These are phyloP conservation scores for Elymnias hypermnestra DNA, from an alignment of 1,140 invertebrate genomes.

Conservation along the genomic window DNA sequence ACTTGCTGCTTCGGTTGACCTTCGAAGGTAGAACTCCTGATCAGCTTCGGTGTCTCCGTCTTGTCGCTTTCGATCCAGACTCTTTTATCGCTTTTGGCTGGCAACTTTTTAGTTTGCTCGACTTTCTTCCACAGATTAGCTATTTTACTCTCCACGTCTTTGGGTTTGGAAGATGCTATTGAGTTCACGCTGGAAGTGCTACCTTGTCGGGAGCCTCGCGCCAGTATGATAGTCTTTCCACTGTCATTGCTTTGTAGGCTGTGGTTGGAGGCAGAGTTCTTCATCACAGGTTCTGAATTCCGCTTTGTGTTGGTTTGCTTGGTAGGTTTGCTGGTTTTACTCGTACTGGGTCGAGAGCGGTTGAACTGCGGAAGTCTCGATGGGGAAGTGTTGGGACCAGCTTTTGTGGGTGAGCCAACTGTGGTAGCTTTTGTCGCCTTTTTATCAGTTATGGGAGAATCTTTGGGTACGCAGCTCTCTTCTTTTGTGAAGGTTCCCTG, in stretches of 20 bases:
- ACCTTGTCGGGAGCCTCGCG: slow-evolving; percentile 68
- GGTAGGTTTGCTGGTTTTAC: slow-evolving; percentile 42
- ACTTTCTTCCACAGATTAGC: slow-evolving; percentile 92
- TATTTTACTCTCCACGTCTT: slow-evolving; percentile 90
- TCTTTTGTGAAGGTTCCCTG: slow-evolving; percentile 94
- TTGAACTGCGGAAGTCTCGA: slow-evolving; percentile 67
- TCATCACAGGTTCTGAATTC: slow-evolving; percentile 51
- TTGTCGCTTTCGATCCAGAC: slow-evolving; percentile 78
- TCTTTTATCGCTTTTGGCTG: slow-evolving; percentile 78
- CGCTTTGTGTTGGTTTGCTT: slow-evolving; percentile 40
- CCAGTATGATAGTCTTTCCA: slow-evolving; percentile 63
- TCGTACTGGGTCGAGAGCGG: slow-evolving; percentile 39
- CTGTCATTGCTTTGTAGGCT: slow-evolving; percentile 76
- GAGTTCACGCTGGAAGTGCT: slow-evolving; percentile 80
- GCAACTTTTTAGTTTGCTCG: slow-evolving; percentile 83
- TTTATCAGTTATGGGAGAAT: slow-evolving; percentile 64
- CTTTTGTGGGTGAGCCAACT: slow-evolving; percentile 48
- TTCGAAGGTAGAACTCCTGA: slow-evolving; percentile 84
- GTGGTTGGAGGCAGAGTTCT: slow-evolving; percentile 74
- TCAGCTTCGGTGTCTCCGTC: slow-evolving; percentile 70
- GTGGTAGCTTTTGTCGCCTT: slow-evolving; percentile 52
- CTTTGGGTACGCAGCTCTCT: slow-evolving; percentile 74
- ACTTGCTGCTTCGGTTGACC: slow-evolving; percentile 73
- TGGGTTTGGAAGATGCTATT: slow-evolving; percentile 74
- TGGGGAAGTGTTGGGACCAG: slow-evolving; percentile 51